Evolutionary conservation across 2,797 vertebrate genomes (phyloP).

Genomic region (Myripristis jacobus): DNA sequence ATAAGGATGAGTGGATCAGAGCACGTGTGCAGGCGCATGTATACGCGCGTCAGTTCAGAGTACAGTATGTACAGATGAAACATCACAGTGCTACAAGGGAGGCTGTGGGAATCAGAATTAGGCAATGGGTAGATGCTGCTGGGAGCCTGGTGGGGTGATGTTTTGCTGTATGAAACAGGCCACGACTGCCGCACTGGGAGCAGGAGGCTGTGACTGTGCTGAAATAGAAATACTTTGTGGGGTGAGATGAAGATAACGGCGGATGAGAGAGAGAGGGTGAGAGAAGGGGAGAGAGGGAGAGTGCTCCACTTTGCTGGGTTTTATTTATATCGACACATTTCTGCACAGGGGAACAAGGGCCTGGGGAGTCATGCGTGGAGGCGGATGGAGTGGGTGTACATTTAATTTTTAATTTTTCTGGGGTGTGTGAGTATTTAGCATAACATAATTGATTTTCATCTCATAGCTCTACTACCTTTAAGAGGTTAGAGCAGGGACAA

Average conservation of each 20-base stretch:
- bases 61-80: conserved; percentile 16
- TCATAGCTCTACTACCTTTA: conserved; percentile 19
- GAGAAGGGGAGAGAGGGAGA: conserved; percentile 44
- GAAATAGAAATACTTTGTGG: conserved; percentile 69
- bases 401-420: conserved; percentile 22
- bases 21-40: conserved; percentile 43
- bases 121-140: conserved; percentile 45
- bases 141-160: conserved; percentile 69
- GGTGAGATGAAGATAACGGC: conserved; percentile 44
- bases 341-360: conserved; percentile 39
- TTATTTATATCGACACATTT: conserved; percentile 76
- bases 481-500: background rate
- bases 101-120: conserved; percentile 48
- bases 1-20: conserved; percentile 39
- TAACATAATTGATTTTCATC: conserved; percentile 14
- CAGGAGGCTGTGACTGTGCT: conserved; percentile 62
- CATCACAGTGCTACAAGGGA: conserved; percentile 30
- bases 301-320: conserved; percentile 71
- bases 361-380: conserved; percentile 28
- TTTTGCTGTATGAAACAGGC: conserved; percentile 77
- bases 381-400: conserved; percentile 17
- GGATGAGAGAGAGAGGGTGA: conserved; percentile 40
- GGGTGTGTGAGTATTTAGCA: conserved; percentile 44
- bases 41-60: conserved; percentile 16
- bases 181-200: conserved; percentile 45